Percentiles rank a stretch among this genome's conserved stretches.
phyloP scores from a whole-genome alignment of 2,888 invertebrate species.

The Metallyticus violacea region DNA sequence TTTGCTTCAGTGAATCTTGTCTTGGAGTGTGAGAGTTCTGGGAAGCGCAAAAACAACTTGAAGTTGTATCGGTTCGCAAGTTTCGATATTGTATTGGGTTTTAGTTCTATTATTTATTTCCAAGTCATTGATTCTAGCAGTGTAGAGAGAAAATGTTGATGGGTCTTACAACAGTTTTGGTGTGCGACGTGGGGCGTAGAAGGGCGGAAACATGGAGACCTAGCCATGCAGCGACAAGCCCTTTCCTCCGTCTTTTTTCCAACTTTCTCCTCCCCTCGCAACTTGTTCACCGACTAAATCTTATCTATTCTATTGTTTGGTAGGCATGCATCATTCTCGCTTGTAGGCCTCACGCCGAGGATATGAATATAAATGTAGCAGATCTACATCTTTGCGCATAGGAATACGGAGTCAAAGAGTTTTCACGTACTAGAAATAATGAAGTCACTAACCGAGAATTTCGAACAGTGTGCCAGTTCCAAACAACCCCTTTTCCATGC shows the following conservation, averaged over 20 bases:
- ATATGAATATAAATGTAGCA: slow-evolving; percentile 11
- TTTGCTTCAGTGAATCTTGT: neutral
- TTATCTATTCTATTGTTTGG: slow-evolving; percentile 14
- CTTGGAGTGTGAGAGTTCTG: neutral
- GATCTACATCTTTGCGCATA: neutral
- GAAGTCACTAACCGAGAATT: neutral
- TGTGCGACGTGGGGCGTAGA: neutral
- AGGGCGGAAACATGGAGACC: neutral
- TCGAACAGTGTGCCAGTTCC: neutral
- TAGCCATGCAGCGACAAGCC: neutral
- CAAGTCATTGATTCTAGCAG: slow-evolving; percentile 9
- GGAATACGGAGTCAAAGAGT: neutral
- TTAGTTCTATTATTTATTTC: slow-evolving; percentile 20
- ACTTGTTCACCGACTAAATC: neutral
- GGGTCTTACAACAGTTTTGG: slow-evolving; percentile 2
- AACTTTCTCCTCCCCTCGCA: neutral
- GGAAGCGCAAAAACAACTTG: slow-evolving; percentile 1
- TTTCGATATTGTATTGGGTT: slow-evolving; percentile 15
- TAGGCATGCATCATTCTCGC: neutral
- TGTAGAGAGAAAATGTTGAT: neutral
- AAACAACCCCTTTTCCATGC: neutral
- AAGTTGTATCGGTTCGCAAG: slow-evolving; percentile 15
- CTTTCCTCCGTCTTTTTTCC: neutral
- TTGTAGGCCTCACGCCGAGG: neutral
- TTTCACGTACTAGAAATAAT: neutral